These are phyloP conservation scores for Florisuga fusca DNA, from an alignment of 2,797 vertebrate genomes.

Conservation along the genomic window DNA sequence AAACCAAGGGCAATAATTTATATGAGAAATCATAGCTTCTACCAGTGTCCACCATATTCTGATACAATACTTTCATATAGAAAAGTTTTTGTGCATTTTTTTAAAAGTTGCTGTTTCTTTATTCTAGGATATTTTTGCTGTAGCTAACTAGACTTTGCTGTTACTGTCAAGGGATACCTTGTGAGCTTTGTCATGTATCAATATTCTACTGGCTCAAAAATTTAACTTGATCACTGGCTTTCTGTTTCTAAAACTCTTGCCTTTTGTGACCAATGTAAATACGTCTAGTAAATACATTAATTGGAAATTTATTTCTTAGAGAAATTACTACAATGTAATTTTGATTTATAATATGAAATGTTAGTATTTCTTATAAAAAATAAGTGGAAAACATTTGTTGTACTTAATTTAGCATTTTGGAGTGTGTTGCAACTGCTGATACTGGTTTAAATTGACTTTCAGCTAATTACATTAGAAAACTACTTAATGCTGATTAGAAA, in stretches of 20 bases:
- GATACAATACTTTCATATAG: neutral
- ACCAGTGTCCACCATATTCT: neutral
- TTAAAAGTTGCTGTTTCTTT: neutral
- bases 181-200: neutral
- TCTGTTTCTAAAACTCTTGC: neutral
- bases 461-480: constrained; percentile 67
- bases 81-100: neutral
- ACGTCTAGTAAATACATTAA: neutral
- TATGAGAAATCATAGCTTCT: neutral
- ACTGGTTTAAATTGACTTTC: constrained; percentile 50
- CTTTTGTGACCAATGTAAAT: neutral
- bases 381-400: constrained; percentile 34
- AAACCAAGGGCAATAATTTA: neutral
- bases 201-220: constrained; percentile 18
- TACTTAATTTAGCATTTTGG: constrained; percentile 42
- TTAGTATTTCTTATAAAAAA: constrained; percentile 53
- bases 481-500: constrained; percentile 71
- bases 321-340: neutral
- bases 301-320: neutral
- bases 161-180: neutral
- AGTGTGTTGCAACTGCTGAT: constrained; percentile 48
- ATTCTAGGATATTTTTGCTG: neutral
- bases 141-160: neutral
- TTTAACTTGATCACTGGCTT: neutral
- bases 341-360: neutral